Evolutionary conservation across 2,888 invertebrate species (phyloP).

Genomic region (Subacronicta megacephala): DNA sequence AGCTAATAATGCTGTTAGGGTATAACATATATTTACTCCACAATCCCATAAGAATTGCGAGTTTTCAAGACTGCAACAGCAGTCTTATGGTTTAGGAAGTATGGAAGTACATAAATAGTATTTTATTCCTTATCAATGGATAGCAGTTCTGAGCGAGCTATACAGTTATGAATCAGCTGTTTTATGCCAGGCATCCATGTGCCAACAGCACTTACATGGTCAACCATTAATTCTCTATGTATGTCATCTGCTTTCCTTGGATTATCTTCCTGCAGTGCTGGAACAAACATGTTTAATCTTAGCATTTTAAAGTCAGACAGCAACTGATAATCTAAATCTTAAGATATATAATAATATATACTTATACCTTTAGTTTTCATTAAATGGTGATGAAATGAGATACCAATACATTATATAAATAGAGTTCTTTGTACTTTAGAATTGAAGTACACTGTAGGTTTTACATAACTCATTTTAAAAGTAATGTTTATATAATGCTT

Average conservation of each 20-base stretch:
- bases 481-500: constrained; percentile 27
- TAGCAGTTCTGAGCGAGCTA: constrained; percentile 80
- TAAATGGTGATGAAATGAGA: no score
- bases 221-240: constrained; percentile 90
- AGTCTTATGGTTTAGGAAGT: not conserved
- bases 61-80: no score
- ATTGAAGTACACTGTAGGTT: not conserved
- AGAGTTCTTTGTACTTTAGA: constrained; percentile 1
- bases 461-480: constrained; percentile 24
- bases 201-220: constrained; percentile 88
- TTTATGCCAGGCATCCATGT: constrained; percentile 91
- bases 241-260: constrained; percentile 88
- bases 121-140: constrained; percentile 77
- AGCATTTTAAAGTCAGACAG: no score
- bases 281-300: constrained; percentile 57
- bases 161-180: constrained; percentile 87
- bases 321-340: no score
- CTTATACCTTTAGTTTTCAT: no score
- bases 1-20: no score
- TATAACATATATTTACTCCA: no score
- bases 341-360: no score
- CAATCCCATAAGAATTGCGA: no score
- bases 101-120: not conserved
- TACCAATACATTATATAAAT: constrained; percentile 1
- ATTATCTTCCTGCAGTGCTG: constrained; percentile 86